Evolutionary conservation across 2,888 invertebrate genomes (phyloP).

Genomic region (Polia nebulosa): DNA sequence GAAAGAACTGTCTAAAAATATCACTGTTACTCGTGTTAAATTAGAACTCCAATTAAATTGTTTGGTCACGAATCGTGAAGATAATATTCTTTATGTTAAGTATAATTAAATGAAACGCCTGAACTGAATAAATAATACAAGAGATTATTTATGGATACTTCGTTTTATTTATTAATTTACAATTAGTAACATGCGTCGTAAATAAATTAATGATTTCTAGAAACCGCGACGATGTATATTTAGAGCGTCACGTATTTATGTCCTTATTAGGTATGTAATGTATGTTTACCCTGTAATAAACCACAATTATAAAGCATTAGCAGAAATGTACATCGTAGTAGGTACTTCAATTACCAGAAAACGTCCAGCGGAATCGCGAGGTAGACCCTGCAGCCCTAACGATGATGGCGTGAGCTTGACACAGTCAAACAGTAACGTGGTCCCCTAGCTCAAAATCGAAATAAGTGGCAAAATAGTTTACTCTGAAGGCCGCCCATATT

Average conservation of each 20-base stretch:
- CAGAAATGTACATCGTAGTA: not conserved
- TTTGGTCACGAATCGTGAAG: constrained; percentile 7
- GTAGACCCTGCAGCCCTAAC: not conserved
- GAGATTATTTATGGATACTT: constrained; percentile 16
- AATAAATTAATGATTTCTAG: constrained; percentile 32
- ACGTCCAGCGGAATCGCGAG: not conserved
- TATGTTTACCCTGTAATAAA: constrained; percentile 22
- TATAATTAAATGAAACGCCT: constrained; percentile 10
- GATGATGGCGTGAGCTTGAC: too few species aligned
- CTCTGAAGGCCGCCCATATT: not conserved
- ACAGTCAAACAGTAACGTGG: not conserved
- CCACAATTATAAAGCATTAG: not conserved
- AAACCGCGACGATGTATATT: constrained; percentile 27
- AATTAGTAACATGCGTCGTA: constrained; percentile 7
- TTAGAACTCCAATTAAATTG: constrained; percentile 13
- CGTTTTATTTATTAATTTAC: constrained; percentile 19
- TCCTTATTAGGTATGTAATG: not conserved
- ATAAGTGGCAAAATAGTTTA: not conserved
- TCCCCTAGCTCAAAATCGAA: not conserved
- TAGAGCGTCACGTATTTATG: not conserved
- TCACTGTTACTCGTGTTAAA: constrained; percentile 5
- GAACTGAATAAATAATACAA: constrained; percentile 24
- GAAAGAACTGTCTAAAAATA: constrained; percentile 3
- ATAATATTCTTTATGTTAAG: constrained; percentile 6
- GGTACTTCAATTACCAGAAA: not conserved